Evolutionary conservation across 2,113 vertebrate species (phyloP), one percentile per base, ranked within the genome.

Genomic region (Camelus dromedarius): DNA sequence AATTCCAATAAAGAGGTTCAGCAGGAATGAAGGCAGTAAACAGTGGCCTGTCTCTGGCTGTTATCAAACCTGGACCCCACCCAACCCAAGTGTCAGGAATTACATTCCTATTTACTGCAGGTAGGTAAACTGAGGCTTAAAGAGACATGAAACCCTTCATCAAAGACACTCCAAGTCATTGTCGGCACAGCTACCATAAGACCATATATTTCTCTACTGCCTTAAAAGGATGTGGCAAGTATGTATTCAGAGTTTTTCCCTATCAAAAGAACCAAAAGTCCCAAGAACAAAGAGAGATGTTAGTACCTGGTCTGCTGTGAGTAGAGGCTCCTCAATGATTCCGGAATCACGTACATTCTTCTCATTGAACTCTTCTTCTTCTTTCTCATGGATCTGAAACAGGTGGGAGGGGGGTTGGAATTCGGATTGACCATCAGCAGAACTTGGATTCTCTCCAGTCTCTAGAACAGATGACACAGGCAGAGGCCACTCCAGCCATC

Each of bases 291-390:
- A 42, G 48, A 58, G 62, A 69, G 35, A 73, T 7, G 4, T 10
- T 35, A 54, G 0, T 97, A 99, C 99, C 99, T 99, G 99, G 93
- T 99, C 99, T 54, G 99, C 99, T 35, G 99, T 99, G 93, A 99
- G 98, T 6, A 99, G 98, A 66, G 99, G 99, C 69, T 99, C 99
- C 50, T 99, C 99, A 14, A 97, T 99, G 97, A 99, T 98, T 20
- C 99, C 99, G 94, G 98, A 99, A 60, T 99, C 99, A 10, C 99
- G 99, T 95, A 99, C 99, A 50, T 99, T 99, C 98, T 99, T 99
- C 98, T 99, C 99, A 7, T 99, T 99, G 99, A 99, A 99, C 92
- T 99, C 99, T 81, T 99, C 99, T 89, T 99, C 99, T 85, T 99
- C 99, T 97, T 99, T 99, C 98, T 99, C 99, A 9, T 99, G 99